Evolutionary conservation across 2,113 vertebrate species (phyloP).

Genomic region (Oncorhynchus keta): DNA sequence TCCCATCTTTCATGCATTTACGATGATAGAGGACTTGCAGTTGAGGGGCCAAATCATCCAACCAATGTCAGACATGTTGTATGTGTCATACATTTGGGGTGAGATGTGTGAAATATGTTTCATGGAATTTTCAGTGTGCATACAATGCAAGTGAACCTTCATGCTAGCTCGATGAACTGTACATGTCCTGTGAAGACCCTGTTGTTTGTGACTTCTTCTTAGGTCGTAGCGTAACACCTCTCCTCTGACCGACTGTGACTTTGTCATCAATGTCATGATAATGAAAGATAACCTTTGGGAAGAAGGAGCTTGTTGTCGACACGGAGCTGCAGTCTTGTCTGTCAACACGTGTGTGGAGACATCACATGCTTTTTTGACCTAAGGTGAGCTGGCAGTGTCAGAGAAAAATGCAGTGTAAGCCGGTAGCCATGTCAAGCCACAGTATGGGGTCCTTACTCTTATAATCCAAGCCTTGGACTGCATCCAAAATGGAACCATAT

Average conservation of each 20-base stretch:
- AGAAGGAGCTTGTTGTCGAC: slow-evolving; percentile 30
- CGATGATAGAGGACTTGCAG: no score
- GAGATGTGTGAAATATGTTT: background rate
- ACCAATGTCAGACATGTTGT: no score
- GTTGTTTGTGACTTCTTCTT: slow-evolving; percentile 8
- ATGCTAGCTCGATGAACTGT: background rate
- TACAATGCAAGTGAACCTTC: background rate
- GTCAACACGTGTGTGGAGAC: slow-evolving; percentile 59
- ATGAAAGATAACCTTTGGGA: slow-evolving; percentile 50
- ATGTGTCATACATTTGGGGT: background rate
- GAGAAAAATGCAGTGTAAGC: slow-evolving; percentile 72
- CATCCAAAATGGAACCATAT: no score
- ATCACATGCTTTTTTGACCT: slow-evolving; percentile 62
- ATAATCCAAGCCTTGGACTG: slow-evolving; percentile 53
- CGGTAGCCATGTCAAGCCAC: slow-evolving; percentile 68
- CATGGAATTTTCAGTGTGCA: background rate
- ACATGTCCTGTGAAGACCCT: background rate
- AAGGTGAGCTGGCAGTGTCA: slow-evolving; percentile 68
- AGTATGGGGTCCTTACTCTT: slow-evolving; percentile 71
- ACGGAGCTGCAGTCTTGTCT: slow-evolving; percentile 47
- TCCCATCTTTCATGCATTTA: no score
- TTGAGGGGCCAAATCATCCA: no score
- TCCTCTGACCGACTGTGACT: slow-evolving; percentile 38
- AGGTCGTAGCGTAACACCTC: background rate
- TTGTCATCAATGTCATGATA: slow-evolving; percentile 27